phyloP scores from a whole-genome alignment of 1,140 invertebrate species.

The Tachypleus tridentatus region DNA sequence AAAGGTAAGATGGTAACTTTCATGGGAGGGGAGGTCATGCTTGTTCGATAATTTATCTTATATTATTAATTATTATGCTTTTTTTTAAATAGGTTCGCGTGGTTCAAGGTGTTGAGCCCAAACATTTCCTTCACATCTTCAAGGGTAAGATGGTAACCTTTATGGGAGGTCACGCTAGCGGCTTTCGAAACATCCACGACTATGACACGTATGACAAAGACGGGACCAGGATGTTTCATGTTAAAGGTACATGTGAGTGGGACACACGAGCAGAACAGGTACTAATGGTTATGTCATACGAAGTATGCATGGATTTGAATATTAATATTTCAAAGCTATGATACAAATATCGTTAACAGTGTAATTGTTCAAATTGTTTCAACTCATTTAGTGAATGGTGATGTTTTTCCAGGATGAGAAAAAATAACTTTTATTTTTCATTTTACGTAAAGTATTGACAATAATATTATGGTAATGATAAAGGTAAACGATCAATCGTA shows the following conservation, averaged over 20 bases:
- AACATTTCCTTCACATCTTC: constrained; percentile 64
- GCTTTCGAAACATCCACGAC: constrained; percentile 42
- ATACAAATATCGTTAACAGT: too few species aligned
- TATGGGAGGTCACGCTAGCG: constrained; percentile 46
- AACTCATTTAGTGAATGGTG: too few species aligned
- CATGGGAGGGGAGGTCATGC: too few species aligned
- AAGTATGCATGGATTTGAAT: too few species aligned
- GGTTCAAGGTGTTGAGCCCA: constrained; percentile 55
- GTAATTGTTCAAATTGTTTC: too few species aligned
- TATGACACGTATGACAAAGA: constrained; percentile 49
- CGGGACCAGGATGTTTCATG: constrained; percentile 48
- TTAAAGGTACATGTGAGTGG: constrained; percentile 28
- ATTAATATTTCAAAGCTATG: too few species aligned
- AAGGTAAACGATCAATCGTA: too few species aligned
- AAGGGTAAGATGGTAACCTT: constrained; percentile 52
- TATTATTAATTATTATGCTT: constrained; percentile 1
- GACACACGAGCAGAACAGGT: constrained; percentile 20
- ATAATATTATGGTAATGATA: too few species aligned
- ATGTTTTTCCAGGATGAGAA: too few species aligned
- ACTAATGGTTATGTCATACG: neutral
- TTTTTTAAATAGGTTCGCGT: constrained; percentile 41
- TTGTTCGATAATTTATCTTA: neutral
- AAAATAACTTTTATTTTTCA: too few species aligned
- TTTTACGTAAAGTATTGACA: too few species aligned
- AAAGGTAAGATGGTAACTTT: constrained; percentile 39